Evolutionary conservation across 2,797 vertebrate genomes (phyloP), one percentile per base, ranked within the genome.

Genomic region (Cichlasoma orientale): DNA sequence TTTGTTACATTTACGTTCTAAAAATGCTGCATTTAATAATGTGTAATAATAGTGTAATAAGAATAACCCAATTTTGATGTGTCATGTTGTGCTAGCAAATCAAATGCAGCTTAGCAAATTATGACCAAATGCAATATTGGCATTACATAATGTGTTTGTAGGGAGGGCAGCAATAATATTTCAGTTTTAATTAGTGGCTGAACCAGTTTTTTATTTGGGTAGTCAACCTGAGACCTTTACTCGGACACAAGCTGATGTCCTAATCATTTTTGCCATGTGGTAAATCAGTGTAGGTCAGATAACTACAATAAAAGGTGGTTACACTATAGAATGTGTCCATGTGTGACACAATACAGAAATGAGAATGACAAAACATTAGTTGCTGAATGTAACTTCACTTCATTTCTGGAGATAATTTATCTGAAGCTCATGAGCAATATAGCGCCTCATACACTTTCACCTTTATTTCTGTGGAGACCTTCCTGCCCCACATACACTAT

Each of bases 101-200:
- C 38, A 41, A 4, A 12, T 41, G 41, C 14, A 44, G 13, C 41
- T 41, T 13, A 12, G 11, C 38, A 41, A 13, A 41, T 41, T 41
- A 41, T 41, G 38, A 44, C 5, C 41, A 44, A 14, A 44, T 16
- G 41, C 61, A 0, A 25, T 25, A 12, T n/a, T 50, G 44, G 5
- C 61, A 0, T 27, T 25, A 44, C 9, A 0, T 47, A 66, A 66
- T 47, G 16, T 29, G 25, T 68, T 68, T 7, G 3, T 50, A 50
- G 41, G 41, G 16, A 69, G 19, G 2, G 66, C 25, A 29, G 66
- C 38, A 16, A 55, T 21, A 23, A 11, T 63, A 1, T 61, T 61
- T 68, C 14, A 58, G 11, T 58, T 78, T 50, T 75, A 23, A 72
- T 56, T 33, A 55, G 54, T 66, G 23, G 3, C 7, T 52, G 50